Conservation (phyloP, 2,888 invertebrate species). For the Amblyjoppa fuscipennis region DNA sequence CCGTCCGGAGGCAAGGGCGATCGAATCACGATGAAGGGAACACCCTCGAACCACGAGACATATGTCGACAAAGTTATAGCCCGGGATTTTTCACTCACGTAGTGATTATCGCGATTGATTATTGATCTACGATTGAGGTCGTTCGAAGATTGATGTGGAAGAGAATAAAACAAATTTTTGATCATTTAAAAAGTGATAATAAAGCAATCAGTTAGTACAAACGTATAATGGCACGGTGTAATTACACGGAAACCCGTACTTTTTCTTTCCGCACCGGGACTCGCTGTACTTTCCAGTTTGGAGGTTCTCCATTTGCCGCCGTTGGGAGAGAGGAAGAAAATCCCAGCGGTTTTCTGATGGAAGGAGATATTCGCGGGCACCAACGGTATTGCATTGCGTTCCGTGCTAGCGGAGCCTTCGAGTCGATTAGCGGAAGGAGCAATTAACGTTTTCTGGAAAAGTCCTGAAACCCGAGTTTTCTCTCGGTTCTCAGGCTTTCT, state of each 20-base stretch:
- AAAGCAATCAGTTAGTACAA: neutral
- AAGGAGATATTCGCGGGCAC: slow-evolving; percentile 14
- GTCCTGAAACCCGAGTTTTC: slow-evolving; percentile 23
- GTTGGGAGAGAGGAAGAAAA: slow-evolving; percentile 30
- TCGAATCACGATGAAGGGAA: slow-evolving; percentile 67
- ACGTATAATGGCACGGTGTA: slow-evolving; percentile 2
- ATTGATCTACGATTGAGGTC: too few relatives aligned
- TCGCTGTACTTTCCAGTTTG: slow-evolving; percentile 6
- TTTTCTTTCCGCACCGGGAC: neutral
- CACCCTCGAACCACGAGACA: slow-evolving; percentile 41
- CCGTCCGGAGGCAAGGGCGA: slow-evolving; percentile 50
- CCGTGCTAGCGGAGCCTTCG: slow-evolving; percentile 37
- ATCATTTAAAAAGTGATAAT: neutral
- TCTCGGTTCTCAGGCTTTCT: slow-evolving; percentile 34
- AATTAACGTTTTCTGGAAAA: slow-evolving; percentile 56
- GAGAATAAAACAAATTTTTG: neutral
- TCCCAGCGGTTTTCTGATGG: slow-evolving; percentile 21
- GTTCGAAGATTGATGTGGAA: too few relatives aligned
- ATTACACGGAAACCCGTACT: neutral
- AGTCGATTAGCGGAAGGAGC: slow-evolving; percentile 60
- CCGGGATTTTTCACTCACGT: slow-evolving; percentile 14
- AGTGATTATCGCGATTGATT: too few relatives aligned
- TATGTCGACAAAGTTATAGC: slow-evolving; percentile 65
- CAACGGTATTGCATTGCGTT: slow-evolving; percentile 33
- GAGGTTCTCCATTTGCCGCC: slow-evolving; percentile 14